These are phyloP conservation scores for Crossaster papposus DNA, from an alignment of 53 echinoderm and acorn worm species.

Conservation along the genomic window DNA sequence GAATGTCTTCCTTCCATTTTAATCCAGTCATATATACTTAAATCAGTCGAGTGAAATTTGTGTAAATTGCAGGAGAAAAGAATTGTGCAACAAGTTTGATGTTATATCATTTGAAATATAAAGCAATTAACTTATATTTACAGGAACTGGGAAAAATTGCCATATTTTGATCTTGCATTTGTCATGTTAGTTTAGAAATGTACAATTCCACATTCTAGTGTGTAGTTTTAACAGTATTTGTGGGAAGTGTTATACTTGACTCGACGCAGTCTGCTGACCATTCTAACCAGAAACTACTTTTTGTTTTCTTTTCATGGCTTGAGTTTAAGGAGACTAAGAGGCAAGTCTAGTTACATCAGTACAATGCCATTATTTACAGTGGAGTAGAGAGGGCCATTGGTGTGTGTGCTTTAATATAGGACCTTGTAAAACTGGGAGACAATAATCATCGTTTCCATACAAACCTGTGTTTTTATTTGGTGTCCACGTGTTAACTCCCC, in stretches of 20 bases:
- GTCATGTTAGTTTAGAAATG: constrained; percentile 27
- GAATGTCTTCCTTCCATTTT: constrained; percentile 48
- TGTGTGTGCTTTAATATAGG: constrained; percentile 67
- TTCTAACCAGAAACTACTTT: constrained; percentile 58
- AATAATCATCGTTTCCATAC: constrained; percentile 32
- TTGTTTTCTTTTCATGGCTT: constrained; percentile 51
- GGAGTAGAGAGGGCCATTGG: constrained; percentile 43
- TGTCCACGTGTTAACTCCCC: background rate
- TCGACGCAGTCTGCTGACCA: constrained; percentile 20
- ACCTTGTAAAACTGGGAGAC: constrained; percentile 60
- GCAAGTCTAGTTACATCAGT: constrained; percentile 60
- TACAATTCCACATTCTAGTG: background rate
- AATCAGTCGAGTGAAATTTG: constrained; percentile 39
- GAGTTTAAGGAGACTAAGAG: constrained; percentile 42
- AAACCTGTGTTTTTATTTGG: constrained; percentile 52
- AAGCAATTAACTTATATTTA: constrained; percentile 63
- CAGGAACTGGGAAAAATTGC: constrained; percentile 12
- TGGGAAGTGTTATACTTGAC: constrained; percentile 6
- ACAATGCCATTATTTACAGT: constrained; percentile 39
- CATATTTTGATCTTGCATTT: constrained; percentile 42
- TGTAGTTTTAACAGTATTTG: constrained; percentile 9
- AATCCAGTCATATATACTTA: constrained; percentile 38
- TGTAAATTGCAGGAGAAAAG: background rate
- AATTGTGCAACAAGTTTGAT: constrained; percentile 57
- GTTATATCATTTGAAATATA: constrained; percentile 32